Conservation (phyloP, 1,140 invertebrate species). For the Drosophila nasuta region DNA sequence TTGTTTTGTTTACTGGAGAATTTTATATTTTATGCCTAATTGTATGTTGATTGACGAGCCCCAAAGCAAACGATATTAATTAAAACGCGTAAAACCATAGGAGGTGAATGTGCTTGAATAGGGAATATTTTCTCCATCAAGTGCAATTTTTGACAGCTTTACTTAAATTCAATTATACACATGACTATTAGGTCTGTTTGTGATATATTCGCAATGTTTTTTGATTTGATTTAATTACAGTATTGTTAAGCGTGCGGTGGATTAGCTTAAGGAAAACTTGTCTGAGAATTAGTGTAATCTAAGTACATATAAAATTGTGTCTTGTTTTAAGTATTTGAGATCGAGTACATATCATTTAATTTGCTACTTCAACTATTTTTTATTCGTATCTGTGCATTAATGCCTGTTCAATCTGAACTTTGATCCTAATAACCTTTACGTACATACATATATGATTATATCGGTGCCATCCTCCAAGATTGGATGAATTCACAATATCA, state of each 20-base stretch:
- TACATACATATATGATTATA: neutral
- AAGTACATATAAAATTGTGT: constrained; percentile 5
- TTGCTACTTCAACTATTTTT: constrained; percentile 2
- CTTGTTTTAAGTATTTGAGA: neutral
- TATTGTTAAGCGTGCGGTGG: neutral
- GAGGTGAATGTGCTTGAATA: neutral
- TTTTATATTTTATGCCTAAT: constrained; percentile 35
- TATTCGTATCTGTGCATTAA: constrained; percentile 8
- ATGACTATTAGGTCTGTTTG: neutral
- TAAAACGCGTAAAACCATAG: constrained; percentile 13
- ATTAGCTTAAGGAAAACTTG: neutral
- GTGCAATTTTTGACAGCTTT: neutral
- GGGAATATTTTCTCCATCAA: neutral
- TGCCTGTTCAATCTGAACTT: constrained; percentile 7
- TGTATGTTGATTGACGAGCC: constrained; percentile 35
- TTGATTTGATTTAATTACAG: neutral
- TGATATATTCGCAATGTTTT: neutral
- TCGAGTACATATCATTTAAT: constrained; percentile 3
- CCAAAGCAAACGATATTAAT: constrained; percentile 28
- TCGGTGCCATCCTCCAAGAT: neutral
- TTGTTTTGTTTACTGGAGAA: constrained; percentile 23
- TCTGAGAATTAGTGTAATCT: neutral
- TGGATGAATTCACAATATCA: neutral
- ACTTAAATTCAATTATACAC: neutral
- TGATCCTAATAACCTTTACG: constrained; percentile 8